Conservation (phyloP, 2,797 vertebrate genomes). For the Rhodeus uyekii region DNA sequence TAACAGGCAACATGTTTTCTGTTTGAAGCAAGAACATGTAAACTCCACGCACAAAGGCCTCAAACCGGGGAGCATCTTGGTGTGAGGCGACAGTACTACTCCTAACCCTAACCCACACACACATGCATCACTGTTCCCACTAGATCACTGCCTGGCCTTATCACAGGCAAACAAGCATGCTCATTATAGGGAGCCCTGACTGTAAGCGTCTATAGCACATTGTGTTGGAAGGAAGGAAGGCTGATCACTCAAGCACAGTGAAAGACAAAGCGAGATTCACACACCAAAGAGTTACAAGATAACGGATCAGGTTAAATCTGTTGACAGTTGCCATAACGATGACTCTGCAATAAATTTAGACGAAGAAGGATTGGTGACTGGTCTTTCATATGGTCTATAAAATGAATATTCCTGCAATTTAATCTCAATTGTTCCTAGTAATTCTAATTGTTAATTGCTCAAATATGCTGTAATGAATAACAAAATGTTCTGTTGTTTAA, state of each 20-base stretch:
- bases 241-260: conserved; percentile 89
- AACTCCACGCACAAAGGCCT: background rate
- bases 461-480: background rate
- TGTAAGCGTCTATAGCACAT: conserved; percentile 79
- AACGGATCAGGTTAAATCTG: conserved; percentile 86
- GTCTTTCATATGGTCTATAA: conserved; percentile 40
- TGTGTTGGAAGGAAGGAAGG: conserved; percentile 84
- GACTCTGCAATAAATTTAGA: conserved; percentile 91
- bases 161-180: conserved; percentile 87
- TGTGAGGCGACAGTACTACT: background rate
- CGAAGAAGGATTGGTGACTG: conserved; percentile 83
- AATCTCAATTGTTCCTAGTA: too few relatives aligned
- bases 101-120: conserved; percentile 38
- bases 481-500: background rate
- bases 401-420: background rate
- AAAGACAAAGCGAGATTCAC: conserved; percentile 85
- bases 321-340: conserved; percentile 88
- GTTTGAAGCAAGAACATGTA: too few relatives aligned
- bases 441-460: background rate
- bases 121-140: conserved; percentile 75
- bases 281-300: conserved; percentile 86
- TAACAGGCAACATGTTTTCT: too few relatives aligned
- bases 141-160: conserved; percentile 84
- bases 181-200: conserved; percentile 85
- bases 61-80: background rate